Base-by-base conservation (phyloP, 2,888 invertebrate genomes). In the Cosmia pyralina region DNA sequence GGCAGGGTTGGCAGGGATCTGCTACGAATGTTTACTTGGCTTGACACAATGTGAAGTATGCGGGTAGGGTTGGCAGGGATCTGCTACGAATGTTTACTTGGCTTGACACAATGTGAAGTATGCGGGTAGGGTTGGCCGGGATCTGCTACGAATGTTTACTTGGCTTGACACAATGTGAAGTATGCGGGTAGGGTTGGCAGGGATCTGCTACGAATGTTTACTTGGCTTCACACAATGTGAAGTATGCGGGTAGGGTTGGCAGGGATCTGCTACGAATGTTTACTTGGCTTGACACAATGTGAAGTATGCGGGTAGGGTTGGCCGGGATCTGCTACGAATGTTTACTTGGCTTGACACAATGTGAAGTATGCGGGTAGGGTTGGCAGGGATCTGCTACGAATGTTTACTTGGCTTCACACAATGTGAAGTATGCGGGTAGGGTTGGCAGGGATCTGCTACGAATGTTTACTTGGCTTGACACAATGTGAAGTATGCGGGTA, bases 211-310 rank as follows among this genome's bases (percentile, higher is more conserved):
- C n/a, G n/a, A n/a, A n/a, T n/a, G n/a, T n/a, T n/a, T n/a, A n/a
- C n/a, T n/a, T n/a, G n/a, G n/a, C n/a, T n/a, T n/a, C n/a, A n/a
- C n/a, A n/a, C n/a, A 81, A 67, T 59, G 46, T 70, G 44, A 63
- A 82, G 52, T 65, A 68, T 17, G 68, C 34, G 17, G 11, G 2
- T 60, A 77, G 79, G 82, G 82, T 41, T 66, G 69, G 19, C 75
- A 48, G 22, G 13, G 0, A 17, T 5, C 13, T 34, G 34, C 34
- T 69, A 58, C n/a, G n/a, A n/a, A n/a, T n/a, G n/a, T n/a, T n/a
- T n/a, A n/a, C n/a, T n/a, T n/a, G n/a, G n/a, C n/a, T n/a, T n/a
- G n/a, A n/a, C n/a, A n/a, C n/a, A 81, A 67, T 59, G 46, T 70
- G 44, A 63, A 82, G 52, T 65, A 68, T 17, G 68, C 34, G 17